Base-by-base conservation (phyloP, 35 echinoderm and acorn worm genomes). In the Lytechinus variegatus region DNA sequence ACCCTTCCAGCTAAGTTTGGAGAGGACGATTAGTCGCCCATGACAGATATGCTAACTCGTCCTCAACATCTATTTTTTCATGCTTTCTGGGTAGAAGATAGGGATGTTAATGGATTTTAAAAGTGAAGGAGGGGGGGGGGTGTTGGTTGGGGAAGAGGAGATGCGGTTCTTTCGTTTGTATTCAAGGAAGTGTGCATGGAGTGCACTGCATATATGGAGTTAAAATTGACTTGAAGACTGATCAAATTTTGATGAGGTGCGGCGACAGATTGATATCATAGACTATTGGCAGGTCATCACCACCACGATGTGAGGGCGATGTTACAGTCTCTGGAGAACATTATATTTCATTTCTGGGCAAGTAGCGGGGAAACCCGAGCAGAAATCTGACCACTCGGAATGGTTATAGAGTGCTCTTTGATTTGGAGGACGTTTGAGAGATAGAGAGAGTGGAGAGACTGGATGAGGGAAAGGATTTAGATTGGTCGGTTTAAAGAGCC, bases 261-360 rank as follows among this genome's bases (percentile, higher is more conserved):
- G 79, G 89, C 92, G 79, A 91, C 92, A 94, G 93, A 94, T 96
- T 96, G 96, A 96, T 96, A 96, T 96, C 93, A 88, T 96, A 94
- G 79, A 89, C 66, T 71, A 79, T 55, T 61, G 93, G 24, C 71
- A 94, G 92, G 61, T 56, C 61, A 61, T 94, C 89, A 54, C 87
- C 96, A 91, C 72, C 86, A 54, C 86, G 72, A 86, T 87, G 94
- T 86, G 94, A 91, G 93, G 93, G 89, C 56, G 79, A 28, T 27
- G 56, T 66, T 28, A 55, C 72, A 44, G 61, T 96, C 96, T 94
- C 96, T 56, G 54, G 96, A 96, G 96, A 29, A 96, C 66, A 94
- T 94, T 94, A 87, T 94, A 96, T 96, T 92, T 96, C 96, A 94
- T 93, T 93, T 88, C 86, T 53, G 92, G 86, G 96, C 96, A 54